Percentiles rank a stretch among this genome's conserved stretches.
These are phyloP conservation scores for Cyrtodaria siliqua DNA, from an alignment of 2,888 invertebrate genomes.

Conservation along the genomic window DNA sequence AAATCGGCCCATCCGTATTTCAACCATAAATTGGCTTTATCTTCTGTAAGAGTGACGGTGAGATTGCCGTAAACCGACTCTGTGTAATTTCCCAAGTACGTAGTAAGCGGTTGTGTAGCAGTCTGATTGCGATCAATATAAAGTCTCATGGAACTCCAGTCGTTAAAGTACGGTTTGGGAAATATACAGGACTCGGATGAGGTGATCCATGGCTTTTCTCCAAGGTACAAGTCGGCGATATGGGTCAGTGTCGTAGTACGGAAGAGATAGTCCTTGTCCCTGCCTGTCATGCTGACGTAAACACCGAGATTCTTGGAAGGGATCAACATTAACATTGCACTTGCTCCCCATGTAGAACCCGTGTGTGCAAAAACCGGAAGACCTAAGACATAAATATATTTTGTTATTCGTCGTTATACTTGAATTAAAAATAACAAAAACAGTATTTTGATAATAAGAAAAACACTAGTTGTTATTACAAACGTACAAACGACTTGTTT, in stretches of 20 bases:
- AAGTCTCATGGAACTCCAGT: background rate
- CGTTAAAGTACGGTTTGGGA: constrained; percentile 56
- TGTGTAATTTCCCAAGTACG: constrained; percentile 1
- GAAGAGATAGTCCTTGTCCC: constrained; percentile 52
- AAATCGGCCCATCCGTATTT: constrained; percentile 5
- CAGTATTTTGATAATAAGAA: too few species aligned
- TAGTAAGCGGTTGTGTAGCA: background rate
- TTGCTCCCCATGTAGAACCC: constrained; percentile 69
- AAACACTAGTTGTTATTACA: too few species aligned
- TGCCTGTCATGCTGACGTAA: constrained; percentile 61
- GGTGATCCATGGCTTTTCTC: constrained; percentile 74
- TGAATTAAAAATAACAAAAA: too few species aligned
- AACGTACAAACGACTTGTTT: too few species aligned
- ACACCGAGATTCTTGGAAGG: constrained; percentile 62
- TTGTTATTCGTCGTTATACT: too few species aligned
- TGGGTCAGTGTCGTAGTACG: constrained; percentile 69
- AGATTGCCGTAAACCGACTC: background rate
- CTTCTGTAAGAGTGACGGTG: background rate
- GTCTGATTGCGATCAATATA: constrained; percentile 1
- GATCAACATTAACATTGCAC: constrained; percentile 59
- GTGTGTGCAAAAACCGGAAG: constrained; percentile 62
- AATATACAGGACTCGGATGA: constrained; percentile 69
- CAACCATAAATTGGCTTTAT: too few species aligned
- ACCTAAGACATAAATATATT: constrained; percentile 51
- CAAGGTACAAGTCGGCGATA: constrained; percentile 70